Base-by-base conservation (phyloP, 2,113 vertebrate species). In the Dendrocopos noguchii region DNA sequence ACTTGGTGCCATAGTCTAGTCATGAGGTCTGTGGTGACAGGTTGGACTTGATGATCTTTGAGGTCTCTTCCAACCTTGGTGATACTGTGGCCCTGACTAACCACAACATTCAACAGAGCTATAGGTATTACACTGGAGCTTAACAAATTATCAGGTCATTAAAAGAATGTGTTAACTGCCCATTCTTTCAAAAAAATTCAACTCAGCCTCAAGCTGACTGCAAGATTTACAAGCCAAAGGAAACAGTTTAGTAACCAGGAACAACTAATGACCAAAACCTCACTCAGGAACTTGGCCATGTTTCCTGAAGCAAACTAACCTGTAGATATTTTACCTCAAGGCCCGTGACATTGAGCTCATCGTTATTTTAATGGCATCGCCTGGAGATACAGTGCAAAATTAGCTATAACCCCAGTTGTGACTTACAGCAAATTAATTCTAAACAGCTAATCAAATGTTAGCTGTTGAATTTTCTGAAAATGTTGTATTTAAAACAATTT, bases 181-280 rank as follows among this genome's bases (percentile, higher is more conserved):
- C 22, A 3, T 59, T 92, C 55, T 56, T 66, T 66, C 55, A 34
- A 57, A 77, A 92, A 90, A 27, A 55, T 90, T 83, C 66, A 79
- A 8, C 66, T 25, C 46, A 28, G 57, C 84, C 64, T 93, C 31
- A 59, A 84, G 52, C 14, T 91, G 75, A 90, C 84, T 79, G 93
- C 60, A 15, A 82, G 75, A 87, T 87, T 87, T 86, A 75, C 14
- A 85, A 71, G 34, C 79, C 80, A 75, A 91, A 74, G 46, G 67
- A 95, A 95, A 79, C 27, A 52, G 13, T 66, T 95, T 57, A 85
- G 63, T 91, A 90, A 95, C 56, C 34, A 79, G 67, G 44, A 65
- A 61, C 36, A 95, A 85, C 64, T 90, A 87, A 95, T 95, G 71
- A 80, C 52, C 34, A 39, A 68, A 91, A 72, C 88, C 83, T 74